These are phyloP conservation scores for Gambusia holbrooki DNA, from an alignment of 2,113 vertebrate genomes.

Conservation along the genomic window DNA sequence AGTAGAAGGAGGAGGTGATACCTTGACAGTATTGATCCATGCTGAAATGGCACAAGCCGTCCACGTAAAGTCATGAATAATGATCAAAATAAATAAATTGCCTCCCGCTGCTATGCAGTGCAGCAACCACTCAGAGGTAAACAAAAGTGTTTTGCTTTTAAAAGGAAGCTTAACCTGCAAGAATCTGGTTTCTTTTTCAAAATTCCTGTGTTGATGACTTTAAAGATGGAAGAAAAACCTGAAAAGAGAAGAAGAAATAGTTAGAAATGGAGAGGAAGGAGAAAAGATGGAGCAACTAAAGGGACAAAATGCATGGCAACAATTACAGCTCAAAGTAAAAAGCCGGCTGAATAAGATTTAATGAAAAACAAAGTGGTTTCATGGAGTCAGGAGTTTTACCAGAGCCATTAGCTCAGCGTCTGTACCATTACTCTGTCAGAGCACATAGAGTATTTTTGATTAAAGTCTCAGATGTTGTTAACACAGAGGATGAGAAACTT, in stretches of 20 bases:
- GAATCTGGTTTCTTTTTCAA: constrained; percentile 11
- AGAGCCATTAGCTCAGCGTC: constrained; percentile 53
- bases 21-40: constrained; percentile 59
- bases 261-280: not conserved
- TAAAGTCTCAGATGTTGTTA: constrained; percentile 52
- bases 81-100: constrained; percentile 50
- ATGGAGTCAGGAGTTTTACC: constrained; percentile 45
- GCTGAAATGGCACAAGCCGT: constrained; percentile 51
- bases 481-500: constrained; percentile 22
- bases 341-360: constrained; percentile 12
- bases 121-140: constrained; percentile 7
- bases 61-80: constrained; percentile 53
- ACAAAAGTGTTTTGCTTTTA: constrained; percentile 37
- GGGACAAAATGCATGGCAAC: not conserved
- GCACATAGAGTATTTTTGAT: constrained; percentile 51
- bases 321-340: not conserved
- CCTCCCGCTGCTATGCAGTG: constrained; percentile 15
- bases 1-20: constrained; percentile 35
- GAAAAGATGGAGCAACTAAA: not conserved
- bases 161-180: constrained; percentile 21
- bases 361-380: constrained; percentile 56
- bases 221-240: not conserved
- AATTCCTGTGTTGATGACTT: constrained; percentile 5
- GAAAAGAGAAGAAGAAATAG: not conserved
- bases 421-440: constrained; percentile 62